These are phyloP conservation scores for Lymantria dispar DNA, from an alignment of 2,888 invertebrate genomes.

Conservation along the genomic window DNA sequence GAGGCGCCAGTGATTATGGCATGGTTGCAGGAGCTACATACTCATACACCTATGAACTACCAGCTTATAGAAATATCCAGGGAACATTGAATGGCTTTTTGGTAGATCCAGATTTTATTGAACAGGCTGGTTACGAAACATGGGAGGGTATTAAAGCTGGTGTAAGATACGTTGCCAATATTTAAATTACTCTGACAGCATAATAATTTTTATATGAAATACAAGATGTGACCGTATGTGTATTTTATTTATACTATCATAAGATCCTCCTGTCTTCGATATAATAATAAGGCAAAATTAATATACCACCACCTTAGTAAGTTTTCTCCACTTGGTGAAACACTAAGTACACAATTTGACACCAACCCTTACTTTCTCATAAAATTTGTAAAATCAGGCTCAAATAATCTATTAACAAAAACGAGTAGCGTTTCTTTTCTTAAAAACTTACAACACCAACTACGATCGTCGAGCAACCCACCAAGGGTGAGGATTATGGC, in stretches of 20 bases:
- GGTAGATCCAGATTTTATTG: slow-evolving; percentile 77
- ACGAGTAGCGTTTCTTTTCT: no score
- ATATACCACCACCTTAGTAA: no score
- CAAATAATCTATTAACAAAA: no score
- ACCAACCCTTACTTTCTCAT: no score
- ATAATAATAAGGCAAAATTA: no score
- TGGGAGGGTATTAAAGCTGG: slow-evolving; percentile 82
- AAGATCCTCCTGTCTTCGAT: background rate
- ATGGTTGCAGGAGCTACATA: slow-evolving; percentile 71
- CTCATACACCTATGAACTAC: slow-evolving; percentile 84
- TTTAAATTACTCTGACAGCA: slow-evolving; percentile 5
- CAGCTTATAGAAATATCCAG: slow-evolving; percentile 67
- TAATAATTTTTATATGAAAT: background rate
- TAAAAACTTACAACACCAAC: background rate
- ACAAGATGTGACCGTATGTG: background rate
- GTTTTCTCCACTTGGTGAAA: no score
- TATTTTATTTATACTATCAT: background rate
- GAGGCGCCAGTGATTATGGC: slow-evolving; percentile 85
- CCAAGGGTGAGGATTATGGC: no score
- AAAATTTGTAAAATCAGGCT: no score
- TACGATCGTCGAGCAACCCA: background rate
- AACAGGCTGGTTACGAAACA: slow-evolving; percentile 80
- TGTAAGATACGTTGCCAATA: slow-evolving; percentile 43
- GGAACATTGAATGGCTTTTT: slow-evolving; percentile 73
- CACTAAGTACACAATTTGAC: no score